These are phyloP conservation scores for Aporophyla nigra DNA, from an alignment of 2,888 invertebrate species.

Conservation along the genomic window DNA sequence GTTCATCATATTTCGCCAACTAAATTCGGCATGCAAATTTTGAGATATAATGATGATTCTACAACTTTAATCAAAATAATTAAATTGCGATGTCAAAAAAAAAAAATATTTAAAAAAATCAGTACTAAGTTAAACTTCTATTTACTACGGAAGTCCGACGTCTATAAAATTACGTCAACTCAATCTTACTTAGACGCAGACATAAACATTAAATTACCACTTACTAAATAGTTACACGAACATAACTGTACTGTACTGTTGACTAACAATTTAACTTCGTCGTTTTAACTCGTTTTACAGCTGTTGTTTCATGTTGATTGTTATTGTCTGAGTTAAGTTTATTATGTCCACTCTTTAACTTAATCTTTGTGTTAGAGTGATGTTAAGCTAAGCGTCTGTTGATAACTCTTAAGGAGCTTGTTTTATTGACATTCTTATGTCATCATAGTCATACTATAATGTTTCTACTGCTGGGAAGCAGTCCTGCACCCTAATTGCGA, in stretches of 20 bases:
- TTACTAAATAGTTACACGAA: conserved; percentile 59
- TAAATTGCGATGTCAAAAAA: too few species aligned
- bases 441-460: too few species aligned
- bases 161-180: conserved; percentile 9
- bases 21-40: too few species aligned
- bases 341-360: conserved; percentile 57
- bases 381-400: conserved; percentile 17
- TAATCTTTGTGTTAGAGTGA: conserved; percentile 37
- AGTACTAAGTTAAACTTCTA: background rate
- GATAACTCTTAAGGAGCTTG: background rate
- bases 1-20: too few species aligned
- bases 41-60: too few species aligned
- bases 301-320: conserved; percentile 63
- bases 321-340: conserved; percentile 59
- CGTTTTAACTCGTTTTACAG: conserved; percentile 65
- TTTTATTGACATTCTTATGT: background rate
- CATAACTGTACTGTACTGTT: conserved; percentile 52
- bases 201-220: conserved; percentile 50
- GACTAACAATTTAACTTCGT: conserved; percentile 71
- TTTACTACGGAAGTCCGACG: background rate
- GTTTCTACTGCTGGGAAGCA: too few species aligned
- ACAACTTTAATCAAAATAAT: too few species aligned
- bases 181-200: conserved; percentile 9
- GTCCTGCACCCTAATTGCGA: too few species aligned
- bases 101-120: too few species aligned